A percentile compares a stretch with the other conserved stretches of the same genome.
phyloP scores from a whole-genome alignment of 2,797 vertebrate species.

The Parauchenoglanis ngamensis region DNA sequence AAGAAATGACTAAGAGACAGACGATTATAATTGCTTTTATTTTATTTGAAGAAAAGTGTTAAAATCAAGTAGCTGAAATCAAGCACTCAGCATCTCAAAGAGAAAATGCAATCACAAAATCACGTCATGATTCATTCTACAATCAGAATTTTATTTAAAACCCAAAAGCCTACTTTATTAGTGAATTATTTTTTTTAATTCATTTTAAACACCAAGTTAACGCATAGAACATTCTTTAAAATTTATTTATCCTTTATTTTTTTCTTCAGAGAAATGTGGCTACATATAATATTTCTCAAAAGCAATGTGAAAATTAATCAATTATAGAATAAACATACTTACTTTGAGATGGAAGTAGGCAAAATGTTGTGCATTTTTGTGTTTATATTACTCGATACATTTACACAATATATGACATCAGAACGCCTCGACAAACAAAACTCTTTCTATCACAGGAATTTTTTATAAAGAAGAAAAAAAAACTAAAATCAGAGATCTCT shows the following conservation, averaged over 20 bases:
- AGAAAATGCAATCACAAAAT: background rate
- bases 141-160: background rate
- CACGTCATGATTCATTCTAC: background rate
- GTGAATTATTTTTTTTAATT: background rate
- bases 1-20: slow-evolving; percentile 5
- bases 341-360: background rate
- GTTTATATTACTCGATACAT: too few relatives aligned
- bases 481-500: background rate
- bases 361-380: background rate
- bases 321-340: background rate
- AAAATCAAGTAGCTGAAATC: background rate
- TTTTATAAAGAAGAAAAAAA: background rate
- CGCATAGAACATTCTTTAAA: background rate
- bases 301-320: background rate
- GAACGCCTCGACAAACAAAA: background rate
- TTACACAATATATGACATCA: background rate
- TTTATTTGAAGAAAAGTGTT: background rate
- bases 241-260: background rate
- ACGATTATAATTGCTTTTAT: background rate
- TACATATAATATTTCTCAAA: background rate
- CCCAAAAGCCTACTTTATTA: too few relatives aligned
- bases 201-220: background rate
- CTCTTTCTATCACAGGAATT: background rate
- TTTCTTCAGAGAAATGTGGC: background rate
- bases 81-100: background rate